Percentiles rank a stretch among this genome's conserved stretches.
Evolutionary conservation across 2,888 invertebrate species (phyloP).

Genomic region (Pharmacophagus antenor): DNA sequence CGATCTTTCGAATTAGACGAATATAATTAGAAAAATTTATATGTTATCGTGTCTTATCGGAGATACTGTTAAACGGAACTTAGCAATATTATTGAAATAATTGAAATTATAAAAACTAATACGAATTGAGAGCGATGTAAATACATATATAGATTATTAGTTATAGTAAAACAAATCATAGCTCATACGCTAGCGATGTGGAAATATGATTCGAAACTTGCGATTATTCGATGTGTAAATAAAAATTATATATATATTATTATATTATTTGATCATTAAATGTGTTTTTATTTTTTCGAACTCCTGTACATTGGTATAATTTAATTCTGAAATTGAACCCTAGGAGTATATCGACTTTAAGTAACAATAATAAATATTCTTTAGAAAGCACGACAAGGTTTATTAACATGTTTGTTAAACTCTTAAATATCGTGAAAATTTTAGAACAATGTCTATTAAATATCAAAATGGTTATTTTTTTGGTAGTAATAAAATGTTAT

Average conservation of each 20-base stretch:
- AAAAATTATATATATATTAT: slow-evolving; percentile 57
- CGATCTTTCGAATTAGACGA: neutral
- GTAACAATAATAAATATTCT: no score
- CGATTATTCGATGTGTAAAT: slow-evolving; percentile 73
- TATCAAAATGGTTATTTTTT: no score
- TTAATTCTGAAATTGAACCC: no score
- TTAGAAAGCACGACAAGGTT: no score
- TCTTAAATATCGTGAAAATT: no score
- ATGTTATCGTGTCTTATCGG: slow-evolving; percentile 16
- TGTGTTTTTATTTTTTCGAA: slow-evolving; percentile 43
- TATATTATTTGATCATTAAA: slow-evolving; percentile 73
- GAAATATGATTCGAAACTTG: slow-evolving; percentile 57
- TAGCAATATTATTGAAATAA: slow-evolving; percentile 43
- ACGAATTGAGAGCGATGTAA: slow-evolving; percentile 37
- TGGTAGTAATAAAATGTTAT: no score
- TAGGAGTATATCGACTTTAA: no score
- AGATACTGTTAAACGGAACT: slow-evolving; percentile 34
- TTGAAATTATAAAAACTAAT: slow-evolving; percentile 28
- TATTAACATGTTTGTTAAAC: no score
- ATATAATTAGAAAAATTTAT: slow-evolving; percentile 26
- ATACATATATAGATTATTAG: slow-evolving; percentile 39
- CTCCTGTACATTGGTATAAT: no score
- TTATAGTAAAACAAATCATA: slow-evolving; percentile 41
- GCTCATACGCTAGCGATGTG: slow-evolving; percentile 44
- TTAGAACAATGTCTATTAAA: no score